Percentiles rank a stretch among this genome's conserved stretches.
These are phyloP conservation scores for Procapra przewalskii DNA, from an alignment of 2,113 vertebrate species.

Conservation along the genomic window DNA sequence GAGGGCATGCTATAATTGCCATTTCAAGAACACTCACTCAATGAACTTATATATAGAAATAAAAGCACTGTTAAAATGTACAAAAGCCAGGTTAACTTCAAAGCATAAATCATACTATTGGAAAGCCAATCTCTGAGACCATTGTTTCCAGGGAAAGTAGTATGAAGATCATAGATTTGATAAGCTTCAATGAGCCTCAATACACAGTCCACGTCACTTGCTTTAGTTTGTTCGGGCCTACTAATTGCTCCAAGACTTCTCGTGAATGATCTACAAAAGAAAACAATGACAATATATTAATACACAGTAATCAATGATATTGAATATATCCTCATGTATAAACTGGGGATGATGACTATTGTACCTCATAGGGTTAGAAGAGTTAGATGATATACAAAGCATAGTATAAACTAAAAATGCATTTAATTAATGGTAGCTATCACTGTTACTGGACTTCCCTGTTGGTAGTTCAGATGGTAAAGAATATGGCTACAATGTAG, in stretches of 20 bases:
- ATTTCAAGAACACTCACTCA: background rate
- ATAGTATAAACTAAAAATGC: background rate
- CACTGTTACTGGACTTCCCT: background rate
- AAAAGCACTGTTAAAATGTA: background rate
- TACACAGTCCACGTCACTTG: conserved; percentile 91
- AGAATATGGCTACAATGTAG: background rate
- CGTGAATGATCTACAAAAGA: conserved; percentile 83
- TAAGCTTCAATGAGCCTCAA: conserved; percentile 70
- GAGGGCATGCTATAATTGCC: background rate
- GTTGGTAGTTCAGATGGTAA: background rate
- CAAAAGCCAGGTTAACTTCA: conserved; percentile 6
- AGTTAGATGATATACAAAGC: background rate
- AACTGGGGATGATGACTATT: background rate
- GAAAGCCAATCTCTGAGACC: background rate
- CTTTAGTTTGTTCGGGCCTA: conserved; percentile 85
- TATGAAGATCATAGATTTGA: background rate
- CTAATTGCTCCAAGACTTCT: conserved; percentile 83
- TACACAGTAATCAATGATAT: conserved; percentile 12
- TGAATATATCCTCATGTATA: conserved; percentile 4
- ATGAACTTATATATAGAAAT: background rate
- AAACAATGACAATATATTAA: conserved; percentile 39
- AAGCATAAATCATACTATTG: conserved; percentile 20
- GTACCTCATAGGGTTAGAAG: background rate
- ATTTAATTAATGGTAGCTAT: background rate
- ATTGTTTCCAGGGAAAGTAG: conserved; percentile 5